Base-by-base conservation (phyloP, 2,797 vertebrate genomes). In the Scomberomorus guttatus region DNA sequence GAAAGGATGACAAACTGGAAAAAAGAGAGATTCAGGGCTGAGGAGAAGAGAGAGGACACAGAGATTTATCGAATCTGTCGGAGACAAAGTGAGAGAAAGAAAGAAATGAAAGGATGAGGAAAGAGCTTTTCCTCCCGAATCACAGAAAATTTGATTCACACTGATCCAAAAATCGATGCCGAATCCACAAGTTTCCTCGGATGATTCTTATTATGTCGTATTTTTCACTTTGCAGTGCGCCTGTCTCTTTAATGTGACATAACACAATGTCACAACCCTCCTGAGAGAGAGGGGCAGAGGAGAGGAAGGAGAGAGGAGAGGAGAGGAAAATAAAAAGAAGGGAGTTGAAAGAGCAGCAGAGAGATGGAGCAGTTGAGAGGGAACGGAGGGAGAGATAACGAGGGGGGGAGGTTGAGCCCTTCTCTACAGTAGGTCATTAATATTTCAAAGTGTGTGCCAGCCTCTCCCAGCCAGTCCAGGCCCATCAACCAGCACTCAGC, bases 381-480 rank as follows among this genome's bases (percentile, higher is more conserved):
- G 54, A 1, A 51, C 24, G 32, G 57, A 25, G 64, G 51, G 69
- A 25, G 75, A 48, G 80, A 59, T 69, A 60, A 79, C 13, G 68
- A 75, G 62, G 73, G 39, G 74, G 72, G 62, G 79, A 42, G 39
- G 39, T 14, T 64, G 81, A 77, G 84, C 69, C 39, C 75, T 25
- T 74, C 89, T 79, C 80, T 18, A 57, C 89, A 79, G 75, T 7
- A 8, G 77, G 12, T 85, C 90, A 88, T 90, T 84, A 91, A 91
- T 89, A 89, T 88, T 89, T 90, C 85, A 90, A 17, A 81, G 72
- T 34, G 25, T 72, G 54, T 39, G 52, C 62, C 76, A 73, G 79
- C 57, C 56, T 78, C 86, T 80, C 72, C 27, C 72, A 72, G 79
- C 71, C 44, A 2, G 77, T 15, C 55, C 34, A 2, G 46, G 44